Evolutionary conservation across 2,888 invertebrate genomes (phyloP).

Genomic region (Tolmerus cingulatus): DNA sequence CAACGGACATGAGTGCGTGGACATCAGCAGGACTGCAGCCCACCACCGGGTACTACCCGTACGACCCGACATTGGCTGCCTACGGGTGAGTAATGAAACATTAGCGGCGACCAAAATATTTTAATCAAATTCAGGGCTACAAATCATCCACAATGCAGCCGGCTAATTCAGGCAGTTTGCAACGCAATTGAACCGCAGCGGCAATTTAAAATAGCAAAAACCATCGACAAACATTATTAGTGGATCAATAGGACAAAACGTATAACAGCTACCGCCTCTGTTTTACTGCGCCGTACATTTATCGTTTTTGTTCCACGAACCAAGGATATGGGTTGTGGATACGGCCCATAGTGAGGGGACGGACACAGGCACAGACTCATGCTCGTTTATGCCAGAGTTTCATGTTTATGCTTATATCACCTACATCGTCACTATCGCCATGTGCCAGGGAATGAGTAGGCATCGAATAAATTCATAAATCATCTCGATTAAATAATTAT

Average conservation of each 20-base stretch:
- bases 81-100: slow-evolving; percentile 80
- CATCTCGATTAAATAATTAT: slow-evolving; percentile 53
- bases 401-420: not conserved
- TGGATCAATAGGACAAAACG: slow-evolving; percentile 38
- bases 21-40: slow-evolving; percentile 89
- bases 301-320: slow-evolving; percentile 22
- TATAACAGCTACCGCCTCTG: slow-evolving; percentile 22
- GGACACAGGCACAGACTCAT: not conserved
- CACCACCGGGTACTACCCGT: slow-evolving; percentile 91
- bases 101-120: not conserved
- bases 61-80: slow-evolving; percentile 90
- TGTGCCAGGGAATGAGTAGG: not conserved
- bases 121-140: slow-evolving; percentile 23
- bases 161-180: slow-evolving; percentile 28
- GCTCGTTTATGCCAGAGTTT: not conserved
- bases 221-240: slow-evolving; percentile 36
- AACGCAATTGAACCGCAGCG: slow-evolving; percentile 18
- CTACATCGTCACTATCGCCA: not conserved
- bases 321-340: not conserved
- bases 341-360: not conserved
- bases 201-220: slow-evolving; percentile 26
- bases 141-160: slow-evolving; percentile 17
- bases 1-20: slow-evolving; percentile 91
- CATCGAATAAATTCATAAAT: slow-evolving; percentile 50
- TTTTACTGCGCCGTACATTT: slow-evolving; percentile 24